Conservation (phyloP, 2,113 vertebrate genomes). For the Antigone vipio region DNA sequence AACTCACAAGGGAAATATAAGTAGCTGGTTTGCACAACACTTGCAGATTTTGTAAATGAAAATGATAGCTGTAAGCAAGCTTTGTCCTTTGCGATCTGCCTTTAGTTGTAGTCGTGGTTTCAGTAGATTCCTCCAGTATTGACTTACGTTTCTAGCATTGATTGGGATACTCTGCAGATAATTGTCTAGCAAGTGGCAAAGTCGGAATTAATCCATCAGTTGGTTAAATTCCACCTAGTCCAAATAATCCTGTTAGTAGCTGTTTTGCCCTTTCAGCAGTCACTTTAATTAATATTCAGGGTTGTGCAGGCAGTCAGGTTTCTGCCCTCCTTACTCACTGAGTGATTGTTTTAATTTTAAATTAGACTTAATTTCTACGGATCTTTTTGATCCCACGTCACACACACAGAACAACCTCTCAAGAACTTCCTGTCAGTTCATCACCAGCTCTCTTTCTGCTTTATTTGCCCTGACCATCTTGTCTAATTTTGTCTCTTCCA, state of each 20-base stretch:
- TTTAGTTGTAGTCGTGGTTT: not conserved
- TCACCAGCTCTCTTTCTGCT: not conserved
- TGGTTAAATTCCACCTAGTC: conserved; percentile 62
- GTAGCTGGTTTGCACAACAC: not conserved
- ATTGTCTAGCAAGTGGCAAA: conserved; percentile 56
- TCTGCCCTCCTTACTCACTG: not conserved
- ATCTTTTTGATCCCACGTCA: not conserved
- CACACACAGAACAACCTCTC: not conserved
- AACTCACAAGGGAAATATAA: fast-evolving
- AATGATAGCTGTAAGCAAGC: not conserved
- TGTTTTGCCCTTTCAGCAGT: conserved; percentile 59
- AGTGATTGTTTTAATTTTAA: not conserved
- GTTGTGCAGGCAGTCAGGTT: not conserved
- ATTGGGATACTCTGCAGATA: conserved; percentile 50
- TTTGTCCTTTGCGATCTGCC: not conserved
- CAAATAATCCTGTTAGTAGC: conserved; percentile 51
- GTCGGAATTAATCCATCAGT: conserved; percentile 58
- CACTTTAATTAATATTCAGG: conserved; percentile 52
- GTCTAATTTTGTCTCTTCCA: not conserved
- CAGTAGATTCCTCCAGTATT: not conserved
- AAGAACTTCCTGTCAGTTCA: not conserved
- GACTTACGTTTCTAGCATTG: not conserved
- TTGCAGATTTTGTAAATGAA: not conserved
- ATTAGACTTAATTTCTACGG: not conserved
- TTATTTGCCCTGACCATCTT: not conserved